Evolutionary conservation across 2,888 invertebrate genomes (phyloP), one percentile per base, ranked within the genome.

Genomic region (Torymus auratus): DNA sequence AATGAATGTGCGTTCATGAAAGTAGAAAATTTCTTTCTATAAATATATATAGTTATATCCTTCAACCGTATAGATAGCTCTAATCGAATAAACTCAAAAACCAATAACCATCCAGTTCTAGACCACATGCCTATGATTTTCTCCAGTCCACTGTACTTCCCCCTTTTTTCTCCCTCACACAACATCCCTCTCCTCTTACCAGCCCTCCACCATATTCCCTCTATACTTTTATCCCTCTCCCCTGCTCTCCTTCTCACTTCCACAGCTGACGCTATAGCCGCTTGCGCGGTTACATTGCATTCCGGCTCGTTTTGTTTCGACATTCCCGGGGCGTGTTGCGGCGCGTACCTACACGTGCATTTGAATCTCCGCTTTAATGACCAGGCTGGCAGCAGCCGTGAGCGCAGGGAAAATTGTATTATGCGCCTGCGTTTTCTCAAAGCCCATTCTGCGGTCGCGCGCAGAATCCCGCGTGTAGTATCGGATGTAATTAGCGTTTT

Each of bases 301-400:
- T 78, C 67, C 58, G 52, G n/a, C 28, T 68, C 65, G 65, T 65
- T 76, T 72, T 70, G 41, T 75, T 76, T 76, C 67, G 72, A 71
- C 76, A 80, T 80, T 76, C 71, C 28, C 72, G 61, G 28, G 70
- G 69, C 56, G 67, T 56, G 58, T 65, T 58, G 56, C 55, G 10
- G 69, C 50, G 17, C 10, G 23, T 41, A 28, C 50, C 2, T 60
- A 75, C 41, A 14, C 5, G n/a, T 17, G 41, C 28, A 69, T 67
- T 60, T 71, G 70, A 65, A 80, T 70, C 68, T 55, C 76, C 50
- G 55, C 14, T 20, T 78, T 78, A 73, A 73, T 78, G 72, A 68
- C 53, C 61, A 28, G 28, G 5, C 7, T 28, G 28, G 28, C 3
- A 20, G 28, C 28, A 1, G 28, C 28, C 14, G 15, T 15, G 55